Evolutionary conservation across 2,113 vertebrate species (phyloP).

Genomic region (Elachura formosa): DNA sequence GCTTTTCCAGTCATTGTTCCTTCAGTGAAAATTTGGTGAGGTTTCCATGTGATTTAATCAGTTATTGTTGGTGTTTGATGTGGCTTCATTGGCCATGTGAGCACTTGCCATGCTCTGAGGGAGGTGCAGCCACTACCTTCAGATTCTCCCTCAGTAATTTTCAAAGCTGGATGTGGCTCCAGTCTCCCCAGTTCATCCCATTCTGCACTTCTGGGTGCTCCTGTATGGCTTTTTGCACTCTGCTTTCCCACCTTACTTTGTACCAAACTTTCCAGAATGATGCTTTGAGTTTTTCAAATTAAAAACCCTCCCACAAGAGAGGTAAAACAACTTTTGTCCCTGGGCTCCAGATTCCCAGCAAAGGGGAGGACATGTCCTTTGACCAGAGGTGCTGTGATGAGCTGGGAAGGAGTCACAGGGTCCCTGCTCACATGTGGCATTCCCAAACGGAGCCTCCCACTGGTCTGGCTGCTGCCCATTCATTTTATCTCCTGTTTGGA

Average conservation of each 20-base stretch:
- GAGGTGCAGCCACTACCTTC: not conserved
- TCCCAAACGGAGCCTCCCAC: not conserved
- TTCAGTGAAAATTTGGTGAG: not conserved
- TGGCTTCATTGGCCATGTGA: not conserved
- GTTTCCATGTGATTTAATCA: not conserved
- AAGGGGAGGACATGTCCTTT: fast-evolving
- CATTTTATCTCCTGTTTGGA: not conserved
- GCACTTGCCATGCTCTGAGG: not conserved
- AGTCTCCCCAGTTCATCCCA: not conserved
- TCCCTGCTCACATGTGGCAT: not conserved
- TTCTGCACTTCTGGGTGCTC: not conserved
- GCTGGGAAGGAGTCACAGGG: not conserved
- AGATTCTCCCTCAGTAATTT: fast-evolving
- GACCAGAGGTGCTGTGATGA: not conserved
- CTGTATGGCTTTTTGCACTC: not conserved
- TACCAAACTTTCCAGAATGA: not conserved
- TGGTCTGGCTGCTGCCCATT: not conserved
- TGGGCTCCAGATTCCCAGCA: not conserved
- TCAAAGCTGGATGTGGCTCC: not conserved
- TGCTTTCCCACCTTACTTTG: not conserved
- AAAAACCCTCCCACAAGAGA: not conserved
- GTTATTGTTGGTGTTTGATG: not conserved
- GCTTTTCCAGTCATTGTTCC: not conserved
- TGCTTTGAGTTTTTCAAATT: not conserved
- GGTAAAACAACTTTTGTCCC: not conserved